Evolutionary conservation across 92 coral and sea anemone species (phyloP), one percentile per base, ranked within the genome.

Genomic region (Porites divaricata): DNA sequence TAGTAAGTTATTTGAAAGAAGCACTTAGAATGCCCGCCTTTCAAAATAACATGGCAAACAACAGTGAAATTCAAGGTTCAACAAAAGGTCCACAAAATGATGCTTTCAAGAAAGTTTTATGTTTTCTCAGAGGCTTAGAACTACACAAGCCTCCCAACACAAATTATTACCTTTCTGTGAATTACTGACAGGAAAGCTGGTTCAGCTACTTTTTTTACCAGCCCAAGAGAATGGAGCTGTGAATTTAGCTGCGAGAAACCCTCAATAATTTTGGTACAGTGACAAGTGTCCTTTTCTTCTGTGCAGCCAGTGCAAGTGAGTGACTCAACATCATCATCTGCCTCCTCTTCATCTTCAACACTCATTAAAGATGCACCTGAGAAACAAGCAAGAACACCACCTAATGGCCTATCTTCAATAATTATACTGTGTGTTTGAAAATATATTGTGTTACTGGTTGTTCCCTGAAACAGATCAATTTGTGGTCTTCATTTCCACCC

Each of bases 141-240:
- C 45, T 35, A 35, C 5, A 35, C 0, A 35, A 54, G 59, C 12
- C 59, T 54, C 12, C 0, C 59, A 1, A 77, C 15, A 41, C 3
- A 11, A 77, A 9, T 2, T 21, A 41, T 22, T 85, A 95, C 99
- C 97, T 90, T 90, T 50, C 35, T 91, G 70, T 96, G 99, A 7
- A 96, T 95, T 61, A 96, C 99, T 11, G 95, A 89, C 65, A 96
- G 79, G 76, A 90, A 93, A n/a, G 99, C 99, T 9, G 94, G 93
- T 49, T 96, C 96, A 50, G 96, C 94, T 21, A 96, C 95, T 77
- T 91, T 95, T 48, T 95, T 93, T 26, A 96, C 76, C 77, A 96
- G 64, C 50, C 99, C 99, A 70, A 95, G 75, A 41, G 93, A 90
- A 65, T 83, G 85, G 48, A 96, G 86, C 91, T 92, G 95, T 21